Conservation (phyloP, 2,797 vertebrate species). For the Crocidura indochinensis region DNA sequence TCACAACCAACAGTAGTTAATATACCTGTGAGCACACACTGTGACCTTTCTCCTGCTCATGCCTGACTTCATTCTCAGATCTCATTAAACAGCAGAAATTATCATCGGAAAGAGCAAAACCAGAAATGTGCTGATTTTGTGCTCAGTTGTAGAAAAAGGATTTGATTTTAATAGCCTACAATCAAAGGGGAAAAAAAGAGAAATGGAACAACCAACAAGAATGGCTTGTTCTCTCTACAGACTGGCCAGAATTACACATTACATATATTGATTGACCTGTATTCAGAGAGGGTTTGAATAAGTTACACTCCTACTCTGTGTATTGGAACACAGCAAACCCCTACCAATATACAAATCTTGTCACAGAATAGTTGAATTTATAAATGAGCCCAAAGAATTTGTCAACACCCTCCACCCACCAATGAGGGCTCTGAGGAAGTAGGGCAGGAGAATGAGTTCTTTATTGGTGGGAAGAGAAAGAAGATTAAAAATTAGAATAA, state of each 20-base stretch:
- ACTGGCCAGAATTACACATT: not conserved
- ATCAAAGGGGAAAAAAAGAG: slow-evolving; percentile 54
- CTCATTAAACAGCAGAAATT: slow-evolving; percentile 92
- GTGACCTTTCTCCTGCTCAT: slow-evolving; percentile 92
- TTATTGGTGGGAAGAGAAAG: slow-evolving; percentile 16
- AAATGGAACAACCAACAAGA: slow-evolving; percentile 75
- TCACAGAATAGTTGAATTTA: not conserved
- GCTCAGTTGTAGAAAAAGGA: slow-evolving; percentile 87
- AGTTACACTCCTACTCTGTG: not conserved
- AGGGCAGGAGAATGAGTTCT: not conserved
- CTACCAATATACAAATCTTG: not conserved
- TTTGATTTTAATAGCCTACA: slow-evolving; percentile 88
- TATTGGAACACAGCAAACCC: not conserved
- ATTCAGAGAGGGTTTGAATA: slow-evolving; percentile 21
- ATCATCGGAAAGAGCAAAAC: slow-evolving; percentile 91
- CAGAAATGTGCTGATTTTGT: slow-evolving; percentile 88
- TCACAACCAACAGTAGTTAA: slow-evolving; percentile 89
- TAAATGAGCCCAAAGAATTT: slow-evolving; percentile 30
- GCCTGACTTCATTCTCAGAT: slow-evolving; percentile 93
- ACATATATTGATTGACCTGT: not conserved
- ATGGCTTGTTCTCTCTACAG: slow-evolving; percentile 4
- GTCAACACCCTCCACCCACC: not conserved
- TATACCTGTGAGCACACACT: slow-evolving; percentile 91
- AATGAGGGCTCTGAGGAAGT: not conserved
- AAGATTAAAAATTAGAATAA: slow-evolving; percentile 29